Evolutionary conservation across 2,888 invertebrate species (phyloP), one percentile per base, ranked within the genome.

Genomic region (Mythimna loreyi): DNA sequence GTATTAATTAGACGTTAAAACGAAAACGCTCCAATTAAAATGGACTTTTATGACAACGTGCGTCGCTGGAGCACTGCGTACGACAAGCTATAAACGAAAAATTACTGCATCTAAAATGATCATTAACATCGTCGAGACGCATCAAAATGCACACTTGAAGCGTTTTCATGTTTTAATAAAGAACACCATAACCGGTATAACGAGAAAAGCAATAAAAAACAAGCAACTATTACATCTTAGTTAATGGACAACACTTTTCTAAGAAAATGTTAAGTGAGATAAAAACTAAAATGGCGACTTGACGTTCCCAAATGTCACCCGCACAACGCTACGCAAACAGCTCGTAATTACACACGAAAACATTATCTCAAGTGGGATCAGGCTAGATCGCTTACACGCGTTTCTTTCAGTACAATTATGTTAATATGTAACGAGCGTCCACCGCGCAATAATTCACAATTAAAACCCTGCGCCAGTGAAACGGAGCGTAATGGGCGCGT

Each of bases 371-470:
- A 92, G 91, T 89, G 88, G 90, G 87, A 94, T 95, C 93, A 90
- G 84, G 88, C 87, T 91, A 92, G 91, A 91, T 89, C 89, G 91
- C 90, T 90, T 89, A 89, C 89, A 90, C 86, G 88, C 87, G 88
- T 93, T 94, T 94, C 93, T 94, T 94, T 93, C 90, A 87, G 92
- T 93, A 92, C 91, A 92, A 94, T 94, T 94, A 94, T 92, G 92
- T 89, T 92, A 93, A 94, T 94, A 86, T 88, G 86, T 85, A 85
- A 87, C 76, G 64, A 74, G 78, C 78, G 86, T 84, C 82, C 86
- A 85, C 80, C 81, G 82, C 67, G 90, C 89, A 87, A 93, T 94
- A 93, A 92, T 91, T 94, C 90, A 93, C 92, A 94, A 93, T 92
- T 92, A 92, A 91, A 89, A 86, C 86, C 83, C 73, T 75, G 78